A percentile compares a stretch with the other conserved stretches of the same genome.
Conservation (phyloP, 2,888 invertebrate species). For the Drosophila yooni region DNA sequence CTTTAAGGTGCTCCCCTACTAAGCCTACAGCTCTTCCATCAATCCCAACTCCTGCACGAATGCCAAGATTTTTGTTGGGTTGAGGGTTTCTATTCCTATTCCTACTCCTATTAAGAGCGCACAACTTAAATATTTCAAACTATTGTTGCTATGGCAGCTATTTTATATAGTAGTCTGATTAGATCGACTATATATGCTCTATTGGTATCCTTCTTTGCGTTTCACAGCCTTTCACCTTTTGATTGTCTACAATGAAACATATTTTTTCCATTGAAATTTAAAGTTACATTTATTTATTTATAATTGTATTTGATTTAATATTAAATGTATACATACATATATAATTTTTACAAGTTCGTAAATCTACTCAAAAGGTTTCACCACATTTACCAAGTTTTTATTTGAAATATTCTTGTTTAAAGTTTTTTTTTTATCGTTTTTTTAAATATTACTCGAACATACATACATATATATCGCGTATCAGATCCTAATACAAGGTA, state of each 20-base stretch:
- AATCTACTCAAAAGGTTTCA: slow-evolving; percentile 73
- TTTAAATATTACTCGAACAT: slow-evolving; percentile 28
- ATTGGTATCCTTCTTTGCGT: background rate
- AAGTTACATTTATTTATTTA: slow-evolving; percentile 70
- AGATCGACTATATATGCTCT: background rate
- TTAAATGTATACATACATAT: slow-evolving; percentile 76
- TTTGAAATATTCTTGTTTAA: slow-evolving; percentile 25
- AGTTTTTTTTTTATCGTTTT: slow-evolving; percentile 1
- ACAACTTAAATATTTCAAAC: background rate
- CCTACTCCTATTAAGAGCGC: background rate
- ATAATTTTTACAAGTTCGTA: slow-evolving; percentile 78
- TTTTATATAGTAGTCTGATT: background rate
- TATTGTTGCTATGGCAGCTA: background rate
- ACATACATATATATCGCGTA: slow-evolving; percentile 34
- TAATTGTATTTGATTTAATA: slow-evolving; percentile 71
- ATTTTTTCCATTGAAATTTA: slow-evolving; percentile 41
- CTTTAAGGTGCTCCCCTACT: no score
- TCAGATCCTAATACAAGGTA: slow-evolving; percentile 65
- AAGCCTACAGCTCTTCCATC: no score
- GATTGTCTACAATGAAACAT: background rate
- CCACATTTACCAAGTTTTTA: slow-evolving; percentile 60
- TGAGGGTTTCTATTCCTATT: no score
- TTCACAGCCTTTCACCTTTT: background rate
- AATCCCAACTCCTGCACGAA: no score
- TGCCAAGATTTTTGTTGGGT: no score